Evolutionary conservation across 2,888 invertebrate species (phyloP), one percentile per base, ranked within the genome.

Genomic region (Acrobasis consociella): DNA sequence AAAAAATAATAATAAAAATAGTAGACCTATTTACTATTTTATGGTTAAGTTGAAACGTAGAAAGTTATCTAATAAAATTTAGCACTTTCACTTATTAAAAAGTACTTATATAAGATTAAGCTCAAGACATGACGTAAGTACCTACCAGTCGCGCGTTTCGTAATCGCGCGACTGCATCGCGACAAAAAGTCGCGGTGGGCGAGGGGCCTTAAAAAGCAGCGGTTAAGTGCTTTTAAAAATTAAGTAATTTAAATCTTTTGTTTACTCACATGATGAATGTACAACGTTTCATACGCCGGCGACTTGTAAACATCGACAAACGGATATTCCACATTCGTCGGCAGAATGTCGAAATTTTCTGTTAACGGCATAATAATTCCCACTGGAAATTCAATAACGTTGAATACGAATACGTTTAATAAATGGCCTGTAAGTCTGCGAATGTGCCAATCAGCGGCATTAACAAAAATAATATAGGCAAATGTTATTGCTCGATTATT

Each of bases 321-420:
- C 2, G 89, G 89, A 69, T 93, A 93, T 67, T 93, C 90, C 11
- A 93, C 93, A 67, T 92, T 92, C n/a, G 93, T 93, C 5, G 93
- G 93, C 52, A 93, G 72, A 66, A 93, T 82, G 38, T 83, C 79
- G 67, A 92, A 92, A 68, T 86, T 83, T 73, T 93, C 93, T 16
- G 91, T 86, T 65, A 92, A 63, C 49, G 93, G 93, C 80, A 91
- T 85, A 69, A 92, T 76, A 65, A 92, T 91, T 65, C 84, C 93
- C 67, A 93, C 93, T 93, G 81, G 64, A 60, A 64, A 62, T 58
- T 17, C 51, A 60, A 65, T 51, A 58, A 50, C 22, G 39, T 52
- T 59, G 37, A 60, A 60, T n/a, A 10, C 39, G 56, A 56, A 58
- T 17, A 62, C 16, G 46, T 56, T 38, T 52, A 22, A 52, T 53